Base-by-base conservation (phyloP, 23 tunicate species). In the Ciona savignyi region DNA sequence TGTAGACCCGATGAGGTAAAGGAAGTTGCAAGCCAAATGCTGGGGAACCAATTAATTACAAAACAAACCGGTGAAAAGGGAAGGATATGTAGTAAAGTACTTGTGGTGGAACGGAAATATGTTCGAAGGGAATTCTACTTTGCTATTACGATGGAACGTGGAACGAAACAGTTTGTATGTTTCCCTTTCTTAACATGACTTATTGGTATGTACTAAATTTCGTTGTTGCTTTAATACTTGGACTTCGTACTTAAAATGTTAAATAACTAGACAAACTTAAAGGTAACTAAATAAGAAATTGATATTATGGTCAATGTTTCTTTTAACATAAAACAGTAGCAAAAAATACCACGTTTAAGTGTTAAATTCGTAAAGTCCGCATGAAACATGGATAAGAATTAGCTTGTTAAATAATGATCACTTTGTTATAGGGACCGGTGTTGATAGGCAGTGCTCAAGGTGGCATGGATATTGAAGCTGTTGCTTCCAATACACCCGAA, bases 381-480 rank as follows among this genome's bases (percentile, higher is more conserved):
- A n/a, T n/a, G n/a, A n/a, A n/a, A n/a, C n/a, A n/a, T n/a, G n/a
- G n/a, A n/a, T n/a, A n/a, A n/a, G n/a, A n/a, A n/a, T n/a, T n/a
- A n/a, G n/a, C n/a, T n/a, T n/a, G n/a, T n/a, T n/a, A n/a, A n/a
- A n/a, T n/a, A n/a, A n/a, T n/a, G n/a, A n/a, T n/a, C n/a, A n/a
- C n/a, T n/a, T n/a, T 4, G 33, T 25, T 71, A 62, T 70, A 91
- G 97, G 99, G 99, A 6, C 99, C 99, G 23, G 99, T 95, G 25
- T 34, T 95, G 74, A 83, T 95, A 32, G 99, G 99, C 25, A 89
- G 96, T 61, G 64, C 93, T 3, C 85, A 96, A 25, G 99, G 99
- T 65, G 99, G 99, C 6, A 95, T 95, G 99, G 94, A 95, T 71
- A 95, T 95, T 31, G 99, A 95, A 78, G 93, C 95, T 32, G 99